These are phyloP conservation scores for Chironomus striatipennis DNA, from an alignment of 1,140 invertebrate species.

Conservation along the genomic window DNA sequence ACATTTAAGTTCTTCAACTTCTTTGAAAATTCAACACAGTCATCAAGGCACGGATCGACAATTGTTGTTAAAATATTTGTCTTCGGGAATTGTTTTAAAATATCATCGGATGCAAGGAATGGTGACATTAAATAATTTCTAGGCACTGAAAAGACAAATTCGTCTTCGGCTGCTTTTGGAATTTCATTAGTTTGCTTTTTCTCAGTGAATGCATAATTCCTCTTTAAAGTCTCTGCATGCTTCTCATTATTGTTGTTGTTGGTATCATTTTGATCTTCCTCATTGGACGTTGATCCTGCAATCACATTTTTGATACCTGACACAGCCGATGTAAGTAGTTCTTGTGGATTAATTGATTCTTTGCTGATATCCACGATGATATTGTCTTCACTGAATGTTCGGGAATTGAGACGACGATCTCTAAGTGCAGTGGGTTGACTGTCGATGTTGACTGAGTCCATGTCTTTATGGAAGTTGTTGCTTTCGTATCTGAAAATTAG, in stretches of 20 bases:
- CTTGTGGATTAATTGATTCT: slow-evolving; percentile 34
- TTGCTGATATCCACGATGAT: slow-evolving; percentile 35
- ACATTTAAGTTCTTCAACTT: slow-evolving; percentile 68
- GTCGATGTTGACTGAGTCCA: slow-evolving; percentile 28
- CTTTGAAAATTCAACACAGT: slow-evolving; percentile 90
- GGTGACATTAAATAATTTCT: slow-evolving; percentile 80
- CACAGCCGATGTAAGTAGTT: slow-evolving; percentile 25
- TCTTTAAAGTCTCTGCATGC: slow-evolving; percentile 33
- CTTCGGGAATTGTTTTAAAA: slow-evolving; percentile 67
- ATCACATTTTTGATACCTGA: not conserved
- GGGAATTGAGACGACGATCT: not conserved
- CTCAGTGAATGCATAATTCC: slow-evolving; percentile 35
- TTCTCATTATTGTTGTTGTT: not conserved
- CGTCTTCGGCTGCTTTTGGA: slow-evolving; percentile 46
- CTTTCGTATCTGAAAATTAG: not conserved
- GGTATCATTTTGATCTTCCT: not conserved
- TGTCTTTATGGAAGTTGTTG: not conserved
- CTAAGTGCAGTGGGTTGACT: no score
- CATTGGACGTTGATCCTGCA: not conserved
- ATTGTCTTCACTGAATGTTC: slow-evolving; percentile 34
- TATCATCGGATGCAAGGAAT: slow-evolving; percentile 67
- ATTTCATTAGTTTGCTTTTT: slow-evolving; percentile 31
- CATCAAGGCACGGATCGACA: slow-evolving; percentile 92
- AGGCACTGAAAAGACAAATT: slow-evolving; percentile 68
- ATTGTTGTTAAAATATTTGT: slow-evolving; percentile 75